Evolutionary conservation across 1,140 invertebrate species (phyloP), one percentile per base, ranked within the genome.

Genomic region (Lepidurus packardi): DNA sequence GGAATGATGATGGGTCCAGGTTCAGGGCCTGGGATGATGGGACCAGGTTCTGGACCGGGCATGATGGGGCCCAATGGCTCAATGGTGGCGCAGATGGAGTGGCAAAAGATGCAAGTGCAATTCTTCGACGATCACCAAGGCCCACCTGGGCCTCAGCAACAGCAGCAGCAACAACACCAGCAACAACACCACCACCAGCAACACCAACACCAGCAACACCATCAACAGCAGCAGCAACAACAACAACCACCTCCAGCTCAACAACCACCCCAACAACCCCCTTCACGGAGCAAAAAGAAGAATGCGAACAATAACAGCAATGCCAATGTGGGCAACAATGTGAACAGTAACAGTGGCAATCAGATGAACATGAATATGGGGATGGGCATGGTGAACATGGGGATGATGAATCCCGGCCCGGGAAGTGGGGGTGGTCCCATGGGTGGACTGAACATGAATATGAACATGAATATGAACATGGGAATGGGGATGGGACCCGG

Each of bases 41-140:
- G 80, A 11, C 80, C 76, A 25, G 47, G 43, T 34, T 80, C 80
- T 25, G 80, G 82, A 78, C 1, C 75, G 74, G 73, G 75, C 77
- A 65, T 65, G 53, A 65, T 65, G 53, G 53, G 53, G 0, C 53
- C 53, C 13, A 65, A 65, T 65, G 13, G 53, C 8, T 41, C 80
- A 79, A 78, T 85, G 78, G 81, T 84, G 82, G 86, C 87, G 73
- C 92, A 89, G 84, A 89, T 93, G 85, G 93, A 94, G 83, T 97
- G 94, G 95, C 91, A 94, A 81, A 95, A 96, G 84, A 85, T 96
- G 75, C 94, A 96, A 82, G 89, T 92, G 82, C 91, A 92, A 83
- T 93, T 93, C 86, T 90, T 91, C 82, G 93, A 94, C 81, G 91
- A 89, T 74, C 80, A 76, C 13, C n/a, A 43, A 77, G 21, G 73